Evolutionary conservation across 30 jellyfish, hydroid and myxozoan genomes (phyloP).

Genomic region (Rhopilema esculentum): DNA sequence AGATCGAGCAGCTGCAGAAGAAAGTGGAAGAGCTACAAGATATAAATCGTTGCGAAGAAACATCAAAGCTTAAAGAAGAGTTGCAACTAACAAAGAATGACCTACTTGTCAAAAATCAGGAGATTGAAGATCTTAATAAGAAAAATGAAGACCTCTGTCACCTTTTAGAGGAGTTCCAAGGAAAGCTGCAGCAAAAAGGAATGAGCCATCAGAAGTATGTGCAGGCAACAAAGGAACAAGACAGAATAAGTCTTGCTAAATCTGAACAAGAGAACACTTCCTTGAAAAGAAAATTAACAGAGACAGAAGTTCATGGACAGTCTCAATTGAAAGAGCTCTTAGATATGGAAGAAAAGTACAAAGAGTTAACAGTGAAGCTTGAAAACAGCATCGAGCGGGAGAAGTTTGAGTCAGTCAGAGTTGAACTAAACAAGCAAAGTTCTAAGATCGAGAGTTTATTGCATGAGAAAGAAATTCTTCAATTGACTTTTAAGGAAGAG

Average conservation of each 20-base stretch:
- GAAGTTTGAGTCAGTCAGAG: background rate
- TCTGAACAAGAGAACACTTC: background rate
- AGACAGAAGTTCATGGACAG: background rate
- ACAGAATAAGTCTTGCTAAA: background rate
- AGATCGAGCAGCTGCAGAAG: background rate
- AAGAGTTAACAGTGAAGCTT: background rate
- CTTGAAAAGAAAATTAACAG: background rate
- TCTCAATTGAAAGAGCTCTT: background rate
- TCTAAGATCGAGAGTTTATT: background rate
- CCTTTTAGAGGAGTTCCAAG: background rate
- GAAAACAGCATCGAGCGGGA: background rate
- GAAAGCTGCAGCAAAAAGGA: background rate
- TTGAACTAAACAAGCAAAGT: background rate
- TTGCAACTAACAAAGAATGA: background rate
- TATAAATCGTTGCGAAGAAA: background rate
- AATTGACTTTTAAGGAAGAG: constrained; percentile 2
- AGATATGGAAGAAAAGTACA: background rate
- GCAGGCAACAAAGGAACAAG: background rate
- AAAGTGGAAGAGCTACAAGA: background rate
- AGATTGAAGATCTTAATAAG: background rate
- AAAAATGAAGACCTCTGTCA: background rate
- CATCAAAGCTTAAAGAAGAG: background rate
- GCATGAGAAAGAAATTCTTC: background rate
- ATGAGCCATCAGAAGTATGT: background rate
- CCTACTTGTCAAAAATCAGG: background rate